Evolutionary conservation across 2,797 vertebrate species (phyloP), one percentile per base, ranked within the genome.

Genomic region (Schizopygopsis pylzovi): DNA sequence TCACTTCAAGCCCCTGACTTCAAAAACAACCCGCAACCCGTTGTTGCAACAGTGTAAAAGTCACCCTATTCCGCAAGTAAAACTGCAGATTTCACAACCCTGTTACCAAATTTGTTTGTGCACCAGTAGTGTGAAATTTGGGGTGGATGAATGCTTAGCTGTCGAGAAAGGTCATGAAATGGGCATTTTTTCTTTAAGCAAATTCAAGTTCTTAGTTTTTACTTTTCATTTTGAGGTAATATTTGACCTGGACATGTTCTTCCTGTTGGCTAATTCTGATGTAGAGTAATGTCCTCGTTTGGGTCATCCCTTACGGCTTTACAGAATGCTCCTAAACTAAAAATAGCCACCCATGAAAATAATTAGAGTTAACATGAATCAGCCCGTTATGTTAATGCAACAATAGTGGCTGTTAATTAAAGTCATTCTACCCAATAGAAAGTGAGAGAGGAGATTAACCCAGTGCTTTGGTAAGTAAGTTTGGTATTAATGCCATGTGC

Each of bases 281-380:
- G 13, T 41, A 15, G 20, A 16, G 9, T 56, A 3, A 81, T 10
- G n/a, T 70, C 13, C 28, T 52, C 8, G 4, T 70, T 52, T 68
- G 16, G 12, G 76, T 59, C 37, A 61, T 43, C 22, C 13, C 20
- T 56, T 61, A 41, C 0, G 2, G 49, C 65, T 68, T 56, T 70
- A 56, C 22, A 79, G 41, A 68, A 71, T 41, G n/a, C 54, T 22
- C 10, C 28, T 41, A 59, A 83, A 52, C 18, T 72, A 43, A 72
- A 18, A 77, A 68, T 56, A 68, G 10, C 59, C 25, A 52, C 20
- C 68, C 28, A 77, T 77, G 49, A 68, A 84, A 84, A 77, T 67
- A 77, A 65, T 67, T 39, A 39, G 61, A 59, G 28, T 54, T 83
- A 41, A 73, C 54, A 63, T n/a, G 52, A 83, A 56, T 82, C n/a